Evolutionary conservation across 2,113 vertebrate species (phyloP).

Genomic region (Bungarus multicinctus): DNA sequence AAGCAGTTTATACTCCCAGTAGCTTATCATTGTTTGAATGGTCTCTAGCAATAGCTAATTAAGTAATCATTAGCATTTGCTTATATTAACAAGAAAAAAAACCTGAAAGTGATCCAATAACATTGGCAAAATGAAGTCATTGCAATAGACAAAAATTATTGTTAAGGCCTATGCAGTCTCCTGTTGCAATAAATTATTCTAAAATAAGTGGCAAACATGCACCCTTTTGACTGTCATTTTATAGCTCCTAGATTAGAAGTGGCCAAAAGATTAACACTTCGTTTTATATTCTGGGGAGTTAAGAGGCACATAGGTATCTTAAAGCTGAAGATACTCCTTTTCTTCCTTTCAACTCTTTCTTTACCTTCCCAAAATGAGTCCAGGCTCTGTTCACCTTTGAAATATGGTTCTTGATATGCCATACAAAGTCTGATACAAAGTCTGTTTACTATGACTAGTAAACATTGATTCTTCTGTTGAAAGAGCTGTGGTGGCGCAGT

Average conservation of each 20-base stretch:
- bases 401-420: background rate
- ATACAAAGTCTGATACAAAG: background rate
- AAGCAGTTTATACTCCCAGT: background rate
- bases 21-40: background rate
- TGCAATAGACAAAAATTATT: background rate
- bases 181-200: background rate
- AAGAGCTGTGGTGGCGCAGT: too few relatives aligned
- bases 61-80: background rate
- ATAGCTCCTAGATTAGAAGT: background rate
- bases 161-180: background rate
- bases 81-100: background rate
- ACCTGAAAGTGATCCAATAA: background rate
- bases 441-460: too few relatives aligned
- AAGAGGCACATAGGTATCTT: background rate
- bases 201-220: background rate
- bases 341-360: background rate
- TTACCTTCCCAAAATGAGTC: background rate
- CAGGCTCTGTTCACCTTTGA: background rate
- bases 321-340: background rate
- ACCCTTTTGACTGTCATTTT: background rate
- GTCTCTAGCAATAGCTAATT: background rate
- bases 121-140: background rate
- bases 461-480: too few relatives aligned
- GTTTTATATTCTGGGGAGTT: background rate
- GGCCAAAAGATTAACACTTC: background rate